Evolutionary conservation across 2,113 vertebrate genomes (phyloP), one percentile per base, ranked within the genome.

Genomic region (Gavia stellata): DNA sequence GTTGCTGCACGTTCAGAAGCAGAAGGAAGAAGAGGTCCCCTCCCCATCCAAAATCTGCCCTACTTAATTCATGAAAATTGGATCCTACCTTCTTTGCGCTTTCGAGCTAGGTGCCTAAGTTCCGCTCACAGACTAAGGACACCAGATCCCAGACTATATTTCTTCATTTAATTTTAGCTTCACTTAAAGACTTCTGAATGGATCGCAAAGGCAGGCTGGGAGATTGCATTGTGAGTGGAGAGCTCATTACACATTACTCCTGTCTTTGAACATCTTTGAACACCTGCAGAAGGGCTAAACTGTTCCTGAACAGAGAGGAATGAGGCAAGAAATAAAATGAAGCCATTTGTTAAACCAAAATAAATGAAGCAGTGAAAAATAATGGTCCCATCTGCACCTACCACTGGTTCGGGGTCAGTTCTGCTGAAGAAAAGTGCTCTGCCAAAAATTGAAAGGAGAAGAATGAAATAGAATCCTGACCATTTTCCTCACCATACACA

Each of bases 311-410:
- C 84, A 88, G 66, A 75, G 81, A 95, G 81, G 77, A 89, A 81
- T 17, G 52, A 91, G 84, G 73, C 36, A 95, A 88, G 93, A 92
- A 75, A 89, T 79, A 68, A 95, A 96, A 96, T 7, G 36, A 87
- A 94, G 52, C 74, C 89, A 96, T 95, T 97, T 75, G 71, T 83
- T 93, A 93, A 95, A 95, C 40, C 66, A 92, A 95, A 96, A 92
- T 88, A 86, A 96, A 96, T 67, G 92, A 71, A 94, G 92, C 21
- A 0, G 67, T 67, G 72, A 94, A 94, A 93, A 96, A 83, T 93
- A 92, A 96, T 81, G 82, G 86, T 74, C 47, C 90, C 86, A 90
- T 71, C 90, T 67, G 82, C 90, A 92, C 67, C 82, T 50, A 80
- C 50, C 50, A 58, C 34, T 29, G 85, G 67, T 83, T 92, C 26